A percentile compares a stretch with the other conserved stretches of the same genome.
These are phyloP conservation scores for Heliconius himera DNA, from an alignment of 1,140 invertebrate species.

Conservation along the genomic window DNA sequence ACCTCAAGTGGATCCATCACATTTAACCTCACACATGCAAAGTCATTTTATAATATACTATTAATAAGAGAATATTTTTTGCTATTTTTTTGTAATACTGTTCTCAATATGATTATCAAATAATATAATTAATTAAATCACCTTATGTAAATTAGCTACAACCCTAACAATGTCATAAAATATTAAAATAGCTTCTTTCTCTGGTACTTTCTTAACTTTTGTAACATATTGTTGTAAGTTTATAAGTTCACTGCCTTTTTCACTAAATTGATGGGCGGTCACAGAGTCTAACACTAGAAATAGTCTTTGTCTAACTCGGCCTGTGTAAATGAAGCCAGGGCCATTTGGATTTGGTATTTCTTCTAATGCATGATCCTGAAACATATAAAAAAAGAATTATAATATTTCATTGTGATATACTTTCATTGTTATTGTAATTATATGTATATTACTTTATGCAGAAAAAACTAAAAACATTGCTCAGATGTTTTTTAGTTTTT, in stretches of 20 bases:
- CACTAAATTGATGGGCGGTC: constrained; percentile 88
- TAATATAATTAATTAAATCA: constrained; percentile 47
- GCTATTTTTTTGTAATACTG: too few relatives aligned
- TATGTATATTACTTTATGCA: too few relatives aligned
- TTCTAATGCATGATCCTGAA: constrained; percentile 87
- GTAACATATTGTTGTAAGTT: constrained; percentile 93
- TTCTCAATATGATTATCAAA: too few relatives aligned
- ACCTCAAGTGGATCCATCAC: too few relatives aligned
- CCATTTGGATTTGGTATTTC: constrained; percentile 82
- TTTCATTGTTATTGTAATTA: too few relatives aligned
- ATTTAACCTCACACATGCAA: too few relatives aligned
- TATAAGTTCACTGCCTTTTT: constrained; percentile 85
- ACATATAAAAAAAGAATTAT: constrained; percentile 23
- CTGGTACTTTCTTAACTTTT: constrained; percentile 89
- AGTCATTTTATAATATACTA: too few relatives aligned
- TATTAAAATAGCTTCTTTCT: constrained; percentile 89
- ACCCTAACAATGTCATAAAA: constrained; percentile 90
- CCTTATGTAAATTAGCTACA: constrained; percentile 89
- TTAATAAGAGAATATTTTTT: too few relatives aligned
- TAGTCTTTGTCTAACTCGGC: constrained; percentile 84
- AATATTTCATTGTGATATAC: neutral
- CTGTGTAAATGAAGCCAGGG: constrained; percentile 83
- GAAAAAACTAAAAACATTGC: too few relatives aligned
- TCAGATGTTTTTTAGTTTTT: too few relatives aligned
- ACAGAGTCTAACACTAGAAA: constrained; percentile 91